Conservation (phyloP, 2,888 invertebrate genomes). For the Orgyia antiqua region DNA sequence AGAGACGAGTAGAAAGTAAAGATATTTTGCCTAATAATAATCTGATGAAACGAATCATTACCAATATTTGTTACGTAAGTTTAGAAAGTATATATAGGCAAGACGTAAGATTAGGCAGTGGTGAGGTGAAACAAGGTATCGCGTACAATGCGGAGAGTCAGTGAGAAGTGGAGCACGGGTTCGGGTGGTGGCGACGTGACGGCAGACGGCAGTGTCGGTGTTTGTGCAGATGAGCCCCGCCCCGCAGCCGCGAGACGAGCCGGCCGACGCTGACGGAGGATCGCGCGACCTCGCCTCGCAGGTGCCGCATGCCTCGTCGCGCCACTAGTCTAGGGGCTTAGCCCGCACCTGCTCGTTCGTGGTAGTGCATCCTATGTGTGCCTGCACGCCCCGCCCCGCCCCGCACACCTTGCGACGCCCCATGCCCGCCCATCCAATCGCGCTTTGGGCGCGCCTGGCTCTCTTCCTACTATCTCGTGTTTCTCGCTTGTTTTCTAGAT, state of each 20-base stretch:
- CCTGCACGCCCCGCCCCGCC: conserved; percentile 49
- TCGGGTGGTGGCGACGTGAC: conserved; percentile 56
- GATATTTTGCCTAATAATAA: conserved; percentile 19
- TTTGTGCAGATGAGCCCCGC: conserved; percentile 76
- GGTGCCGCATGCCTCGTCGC: conserved; percentile 57
- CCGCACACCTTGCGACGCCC: conserved; percentile 51
- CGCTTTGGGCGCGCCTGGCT: conserved; percentile 71
- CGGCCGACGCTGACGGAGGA: conserved; percentile 59
- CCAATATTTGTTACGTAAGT: conserved; percentile 20
- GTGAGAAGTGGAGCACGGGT: conserved; percentile 72
- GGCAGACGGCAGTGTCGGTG: conserved; percentile 54
- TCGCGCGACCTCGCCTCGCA: conserved; percentile 72
- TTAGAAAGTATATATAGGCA: conserved; percentile 30
- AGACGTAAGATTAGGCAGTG: conserved; percentile 25
- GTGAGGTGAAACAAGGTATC: conserved; percentile 15
- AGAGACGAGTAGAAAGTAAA: no score
- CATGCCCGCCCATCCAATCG: conserved; percentile 53
- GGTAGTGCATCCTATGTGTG: conserved; percentile 69
- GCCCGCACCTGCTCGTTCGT: conserved; percentile 65
- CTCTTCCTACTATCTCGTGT: conserved; percentile 89
- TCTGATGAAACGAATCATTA: conserved; percentile 15
- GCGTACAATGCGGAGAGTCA: conserved; percentile 63
- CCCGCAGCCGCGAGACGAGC: conserved; percentile 69
- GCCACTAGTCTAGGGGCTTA: conserved; percentile 61
- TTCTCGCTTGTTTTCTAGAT: conserved; percentile 96